Conservation (phyloP, 2,888 invertebrate genomes). For the Diaprepes abbreviatus region DNA sequence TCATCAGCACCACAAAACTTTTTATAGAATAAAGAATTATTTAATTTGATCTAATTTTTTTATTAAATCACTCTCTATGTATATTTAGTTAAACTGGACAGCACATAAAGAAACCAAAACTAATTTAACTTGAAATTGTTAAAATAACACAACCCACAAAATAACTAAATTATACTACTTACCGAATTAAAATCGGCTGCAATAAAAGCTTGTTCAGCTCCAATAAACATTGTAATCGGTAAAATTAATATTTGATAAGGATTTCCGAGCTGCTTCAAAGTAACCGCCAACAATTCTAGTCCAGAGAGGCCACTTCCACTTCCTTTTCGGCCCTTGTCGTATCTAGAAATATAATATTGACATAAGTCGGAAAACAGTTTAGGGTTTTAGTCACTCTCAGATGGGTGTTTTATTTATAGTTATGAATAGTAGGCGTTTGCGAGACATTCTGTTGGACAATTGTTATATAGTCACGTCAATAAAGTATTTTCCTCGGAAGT, state of each 20-base stretch:
- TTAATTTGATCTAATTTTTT: too few relatives aligned
- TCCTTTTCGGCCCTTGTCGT: conserved; percentile 72
- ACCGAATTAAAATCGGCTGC: conserved; percentile 88
- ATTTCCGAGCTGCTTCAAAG: conserved; percentile 81
- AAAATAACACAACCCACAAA: not conserved
- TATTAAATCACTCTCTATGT: too few relatives aligned
- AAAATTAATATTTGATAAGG: conserved; percentile 87
- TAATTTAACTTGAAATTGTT: not conserved
- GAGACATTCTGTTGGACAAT: not conserved
- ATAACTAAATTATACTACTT: conserved; percentile 58
- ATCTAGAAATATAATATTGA: conserved; percentile 66
- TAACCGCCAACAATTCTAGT: conserved; percentile 79
- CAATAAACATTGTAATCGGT: conserved; percentile 94
- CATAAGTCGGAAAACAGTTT: conserved; percentile 6
- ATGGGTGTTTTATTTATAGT: too few relatives aligned
- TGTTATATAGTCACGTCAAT: not conserved
- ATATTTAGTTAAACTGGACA: too few relatives aligned
- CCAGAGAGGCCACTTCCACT: conserved; percentile 77
- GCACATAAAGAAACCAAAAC: too few relatives aligned
- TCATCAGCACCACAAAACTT: too few relatives aligned
- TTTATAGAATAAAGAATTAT: too few relatives aligned
- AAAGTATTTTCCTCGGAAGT: too few relatives aligned
- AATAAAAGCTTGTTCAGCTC: conserved; percentile 93
- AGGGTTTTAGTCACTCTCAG: too few relatives aligned
- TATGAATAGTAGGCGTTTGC: too few relatives aligned